Base-by-base conservation (phyloP, 2,113 vertebrate species). In the Brachypodius melanocephalos region DNA sequence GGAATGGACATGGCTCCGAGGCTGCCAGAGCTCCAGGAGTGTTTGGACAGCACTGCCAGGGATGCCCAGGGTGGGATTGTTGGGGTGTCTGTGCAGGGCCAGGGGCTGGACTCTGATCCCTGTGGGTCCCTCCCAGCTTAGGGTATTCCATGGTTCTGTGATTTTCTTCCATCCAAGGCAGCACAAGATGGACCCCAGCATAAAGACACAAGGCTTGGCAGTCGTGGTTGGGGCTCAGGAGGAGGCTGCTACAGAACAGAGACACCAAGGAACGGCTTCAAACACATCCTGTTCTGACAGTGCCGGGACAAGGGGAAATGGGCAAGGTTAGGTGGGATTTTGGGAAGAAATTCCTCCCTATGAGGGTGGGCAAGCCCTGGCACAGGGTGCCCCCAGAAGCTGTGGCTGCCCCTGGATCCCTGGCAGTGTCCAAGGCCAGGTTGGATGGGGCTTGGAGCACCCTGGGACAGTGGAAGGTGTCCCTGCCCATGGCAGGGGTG, bases 101-200 rank as follows among this genome's bases (percentile, higher is more conserved):
- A 21, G 49, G 28, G 6, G 18, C 0, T 24, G 59, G 58, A 12
- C 12, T 63, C 5, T 12, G 68, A n/a, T 32, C 54, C 36, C 4
- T 61, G 5, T 26, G 40, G 32, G 17, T 61, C 54, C 28, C 19
- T 69, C 24, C 52, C 19, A 46, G 4, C n/a, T 45, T 5, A 62
- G 38, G 22, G 26, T 4, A 32, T 18, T 38, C 45, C 15, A 0
- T n/a, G 14, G 0, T 4, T 46, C 49, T 57, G n/a, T 74, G 69
- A 22, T 65, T 65, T 66, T 65, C 26, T 57, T 22, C 24, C 20
- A 14, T 12, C 13, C 51, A 20, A 46, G 24, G 43, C 2, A 2
- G 51, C 42, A 19, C 1, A 1, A 43, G 63, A 2, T 3, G 5
- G 38, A 49, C 76, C 61, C 36, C 34, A 4, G 0, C 1, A 2